A percentile compares a stretch with the other conserved stretches of the same genome.
Conservation (phyloP, 92 coral and sea anemone species). For the Parazoanthus darwini region DNA sequence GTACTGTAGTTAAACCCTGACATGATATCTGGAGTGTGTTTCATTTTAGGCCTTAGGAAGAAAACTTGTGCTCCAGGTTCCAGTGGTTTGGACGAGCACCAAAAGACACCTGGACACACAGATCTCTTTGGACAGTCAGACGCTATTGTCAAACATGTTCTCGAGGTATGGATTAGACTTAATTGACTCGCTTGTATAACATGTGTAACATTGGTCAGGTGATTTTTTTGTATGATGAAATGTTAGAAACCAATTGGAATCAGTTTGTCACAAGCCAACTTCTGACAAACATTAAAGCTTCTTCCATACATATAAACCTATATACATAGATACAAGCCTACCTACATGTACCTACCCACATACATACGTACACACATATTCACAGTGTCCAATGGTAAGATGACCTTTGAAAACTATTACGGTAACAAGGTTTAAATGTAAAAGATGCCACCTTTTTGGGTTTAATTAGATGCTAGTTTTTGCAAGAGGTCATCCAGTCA, state of each 20-base stretch:
- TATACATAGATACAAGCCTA: no score
- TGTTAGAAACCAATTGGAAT: not conserved
- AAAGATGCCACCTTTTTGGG: no score
- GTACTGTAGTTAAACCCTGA: not conserved
- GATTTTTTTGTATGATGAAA: not conserved
- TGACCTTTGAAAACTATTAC: no score
- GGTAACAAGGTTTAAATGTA: no score
- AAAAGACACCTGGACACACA: slow-evolving; percentile 91
- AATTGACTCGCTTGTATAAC: not conserved
- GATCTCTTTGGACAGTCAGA: slow-evolving; percentile 99
- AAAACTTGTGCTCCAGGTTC: slow-evolving; percentile 99
- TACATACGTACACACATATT: no score
- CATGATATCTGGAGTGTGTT: not conserved
- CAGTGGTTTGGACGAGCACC: slow-evolving; percentile 90
- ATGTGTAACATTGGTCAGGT: no score
- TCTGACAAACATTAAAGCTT: not conserved
- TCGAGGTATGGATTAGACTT: slow-evolving; percentile 66
- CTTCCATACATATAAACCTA: no score
- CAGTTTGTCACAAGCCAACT: not conserved
- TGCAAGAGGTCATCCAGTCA: no score
- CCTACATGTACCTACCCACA: no score
- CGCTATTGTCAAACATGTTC: slow-evolving; percentile 98
- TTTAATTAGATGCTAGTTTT: no score
- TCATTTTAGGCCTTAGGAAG: slow-evolving; percentile 84
- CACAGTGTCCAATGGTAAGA: no score